Percentiles rank a stretch among this genome's conserved stretches.
Conservation (phyloP, 2,797 vertebrate species). For the Darevskia mixta region DNA sequence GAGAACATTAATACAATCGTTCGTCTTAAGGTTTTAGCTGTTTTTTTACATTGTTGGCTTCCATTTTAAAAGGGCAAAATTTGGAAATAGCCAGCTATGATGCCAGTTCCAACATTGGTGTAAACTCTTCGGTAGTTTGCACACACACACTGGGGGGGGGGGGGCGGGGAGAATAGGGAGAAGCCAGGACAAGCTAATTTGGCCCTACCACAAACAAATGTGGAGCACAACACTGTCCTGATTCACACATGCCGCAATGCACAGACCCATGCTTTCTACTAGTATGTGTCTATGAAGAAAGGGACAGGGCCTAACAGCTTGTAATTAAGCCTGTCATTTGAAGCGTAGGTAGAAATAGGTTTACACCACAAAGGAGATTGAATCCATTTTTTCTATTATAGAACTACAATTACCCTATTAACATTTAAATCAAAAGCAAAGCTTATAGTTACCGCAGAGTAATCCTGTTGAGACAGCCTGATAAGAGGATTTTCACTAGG, state of each 20-base stretch:
- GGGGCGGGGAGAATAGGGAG: too few relatives aligned
- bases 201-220: too few relatives aligned
- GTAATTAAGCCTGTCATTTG: slow-evolving; percentile 11
- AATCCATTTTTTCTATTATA: slow-evolving; percentile 27
- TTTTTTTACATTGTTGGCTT: background rate
- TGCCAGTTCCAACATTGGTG: background rate
- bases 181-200: too few relatives aligned
- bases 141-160: too few relatives aligned
- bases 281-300: background rate
- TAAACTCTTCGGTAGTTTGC: background rate
- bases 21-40: background rate
- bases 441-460: slow-evolving; percentile 47
- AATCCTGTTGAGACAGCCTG: slow-evolving; percentile 62
- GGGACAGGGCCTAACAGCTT: background rate
- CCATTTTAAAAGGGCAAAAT: background rate
- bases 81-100: background rate
- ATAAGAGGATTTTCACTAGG: slow-evolving; percentile 62
- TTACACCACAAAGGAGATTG: slow-evolving; percentile 20
- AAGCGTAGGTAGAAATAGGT: slow-evolving; percentile 35
- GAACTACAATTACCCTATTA: slow-evolving; percentile 31
- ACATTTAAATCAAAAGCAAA: slow-evolving; percentile 45
- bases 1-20: background rate
- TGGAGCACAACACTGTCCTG: slow-evolving; percentile 31
- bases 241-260: slow-evolving; percentile 5
- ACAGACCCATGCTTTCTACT: background rate